These are phyloP conservation scores for Malacosoma neustria DNA, from an alignment of 2,888 invertebrate species.

Conservation along the genomic window DNA sequence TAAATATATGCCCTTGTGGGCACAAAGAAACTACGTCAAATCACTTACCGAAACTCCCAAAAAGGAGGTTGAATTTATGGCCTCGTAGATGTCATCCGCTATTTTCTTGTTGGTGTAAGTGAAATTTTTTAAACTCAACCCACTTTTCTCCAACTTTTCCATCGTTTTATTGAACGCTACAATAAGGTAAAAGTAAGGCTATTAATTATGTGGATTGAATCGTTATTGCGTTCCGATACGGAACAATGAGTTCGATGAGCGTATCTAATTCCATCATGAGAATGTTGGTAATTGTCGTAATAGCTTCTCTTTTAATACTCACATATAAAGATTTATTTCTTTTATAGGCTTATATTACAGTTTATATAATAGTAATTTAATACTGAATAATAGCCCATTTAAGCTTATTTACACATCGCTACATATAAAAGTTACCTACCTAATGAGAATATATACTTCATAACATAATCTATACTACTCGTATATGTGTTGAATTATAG, in stretches of 20 bases:
- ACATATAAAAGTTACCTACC: too few relatives aligned
- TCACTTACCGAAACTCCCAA: constrained; percentile 95
- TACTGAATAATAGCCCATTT: too few relatives aligned
- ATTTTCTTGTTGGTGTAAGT: constrained; percentile 96
- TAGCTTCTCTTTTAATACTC: background rate
- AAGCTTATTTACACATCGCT: too few relatives aligned
- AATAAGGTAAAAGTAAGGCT: constrained; percentile 19
- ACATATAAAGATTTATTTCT: background rate
- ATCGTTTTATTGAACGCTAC: constrained; percentile 97
- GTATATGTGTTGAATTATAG: too few relatives aligned
- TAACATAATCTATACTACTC: too few relatives aligned
- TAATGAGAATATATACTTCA: too few relatives aligned
- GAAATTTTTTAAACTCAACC: constrained; percentile 93
- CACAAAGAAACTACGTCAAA: too few relatives aligned
- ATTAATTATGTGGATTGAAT: constrained; percentile 3
- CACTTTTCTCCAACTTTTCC: constrained; percentile 86
- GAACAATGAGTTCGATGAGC: background rate
- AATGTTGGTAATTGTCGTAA: background rate
- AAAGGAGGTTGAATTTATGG: constrained; percentile 99
- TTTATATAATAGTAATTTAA: too few relatives aligned
- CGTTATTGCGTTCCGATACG: background rate
- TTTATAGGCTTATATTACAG: too few relatives aligned
- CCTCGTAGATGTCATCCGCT: constrained; percentile 96
- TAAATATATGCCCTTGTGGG: too few relatives aligned
- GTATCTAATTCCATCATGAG: background rate